phyloP scores from a whole-genome alignment of 1,140 invertebrate genomes.

The Leucophenga varia region DNA sequence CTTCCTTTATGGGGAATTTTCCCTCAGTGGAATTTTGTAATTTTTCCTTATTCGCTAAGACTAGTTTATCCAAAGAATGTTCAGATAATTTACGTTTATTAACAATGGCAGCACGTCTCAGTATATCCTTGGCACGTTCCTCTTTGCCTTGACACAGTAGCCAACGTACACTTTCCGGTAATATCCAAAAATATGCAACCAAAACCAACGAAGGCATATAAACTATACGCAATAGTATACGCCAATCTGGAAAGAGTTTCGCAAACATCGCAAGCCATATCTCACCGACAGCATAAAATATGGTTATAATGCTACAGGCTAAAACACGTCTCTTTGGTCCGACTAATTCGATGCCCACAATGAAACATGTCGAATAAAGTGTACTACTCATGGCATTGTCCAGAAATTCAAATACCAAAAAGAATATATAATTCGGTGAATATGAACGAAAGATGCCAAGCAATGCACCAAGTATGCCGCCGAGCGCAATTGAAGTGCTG shows the following conservation, averaged over 20 bases:
- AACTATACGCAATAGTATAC: conserved; percentile 65
- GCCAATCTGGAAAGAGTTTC: conserved; percentile 71
- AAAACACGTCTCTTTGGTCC: conserved; percentile 72
- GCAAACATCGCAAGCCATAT: conserved; percentile 67
- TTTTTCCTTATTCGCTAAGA: conserved; percentile 50
- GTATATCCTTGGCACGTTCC: conserved; percentile 63
- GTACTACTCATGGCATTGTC: conserved; percentile 65
- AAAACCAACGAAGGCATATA: conserved; percentile 68
- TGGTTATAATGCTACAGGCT: conserved; percentile 70
- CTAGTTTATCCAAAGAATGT: conserved; percentile 58
- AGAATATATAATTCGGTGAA: conserved; percentile 65
- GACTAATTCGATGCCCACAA: conserved; percentile 74
- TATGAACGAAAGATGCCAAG: conserved; percentile 67
- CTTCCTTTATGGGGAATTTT: conserved; percentile 56
- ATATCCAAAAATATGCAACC: conserved; percentile 62
- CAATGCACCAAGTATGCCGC: conserved; percentile 61
- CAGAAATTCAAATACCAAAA: conserved; percentile 67
- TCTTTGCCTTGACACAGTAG: conserved; percentile 69
- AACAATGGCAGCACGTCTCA: conserved; percentile 66
- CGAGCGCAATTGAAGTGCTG: conserved; percentile 63
- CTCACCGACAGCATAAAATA: conserved; percentile 72
- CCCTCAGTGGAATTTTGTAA: conserved; percentile 46
- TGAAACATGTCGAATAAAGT: conserved; percentile 65
- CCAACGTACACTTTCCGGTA: conserved; percentile 74
- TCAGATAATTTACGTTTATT: conserved; percentile 66